Base-by-base conservation (phyloP, 2,113 vertebrate species). In the Oncorhynchus keta region DNA sequence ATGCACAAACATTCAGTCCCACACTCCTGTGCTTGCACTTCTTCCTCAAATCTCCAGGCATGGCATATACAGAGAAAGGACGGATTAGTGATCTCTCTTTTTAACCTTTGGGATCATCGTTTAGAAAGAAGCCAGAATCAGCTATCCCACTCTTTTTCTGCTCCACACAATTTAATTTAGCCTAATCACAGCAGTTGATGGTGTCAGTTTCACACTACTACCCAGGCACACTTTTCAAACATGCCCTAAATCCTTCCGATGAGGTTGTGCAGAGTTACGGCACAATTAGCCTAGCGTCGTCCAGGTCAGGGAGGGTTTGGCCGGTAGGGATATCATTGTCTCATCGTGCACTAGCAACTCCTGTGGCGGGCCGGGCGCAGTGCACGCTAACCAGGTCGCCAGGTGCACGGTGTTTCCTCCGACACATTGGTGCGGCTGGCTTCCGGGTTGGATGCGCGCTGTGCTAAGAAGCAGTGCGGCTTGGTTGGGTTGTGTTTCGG, bases 91-190 rank as follows among this genome's bases (percentile, higher is more conserved):
- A 8, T 59, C 61, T 20, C 48, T 70, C 59, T 67, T 68, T 73
- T 75, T 24, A 76, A 78, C 67, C 65, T 57, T 70, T 62, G 69
- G 30, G 13, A 59, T 74, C 51, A 64, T n/a, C 24, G 28, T 45
- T 74, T 74, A 67, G 65, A 73, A 24, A 77, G 75, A 64, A 45
- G 70, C 70, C 65, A 14, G n/a, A 67, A 72, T 72, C 45, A 68
- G 62, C 48, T 45, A 8, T 32, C 13, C 24, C 24, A 13, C 24
- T 1, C 9, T 39, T 70, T 70, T 12, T 22, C 16, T 70, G 39
- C 68, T 22, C 20, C 35, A 45, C 68, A 69, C 67, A 68, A 39
- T 69, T 69, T 22, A 35, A 12, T 69, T 45, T 49, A 26, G n/a
- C 20, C 9, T 49, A 48, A 24, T 70, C 68, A 12, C 14, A 22